Conservation (phyloP, 2,113 vertebrate genomes). For the Camarhynchus parvulus region DNA sequence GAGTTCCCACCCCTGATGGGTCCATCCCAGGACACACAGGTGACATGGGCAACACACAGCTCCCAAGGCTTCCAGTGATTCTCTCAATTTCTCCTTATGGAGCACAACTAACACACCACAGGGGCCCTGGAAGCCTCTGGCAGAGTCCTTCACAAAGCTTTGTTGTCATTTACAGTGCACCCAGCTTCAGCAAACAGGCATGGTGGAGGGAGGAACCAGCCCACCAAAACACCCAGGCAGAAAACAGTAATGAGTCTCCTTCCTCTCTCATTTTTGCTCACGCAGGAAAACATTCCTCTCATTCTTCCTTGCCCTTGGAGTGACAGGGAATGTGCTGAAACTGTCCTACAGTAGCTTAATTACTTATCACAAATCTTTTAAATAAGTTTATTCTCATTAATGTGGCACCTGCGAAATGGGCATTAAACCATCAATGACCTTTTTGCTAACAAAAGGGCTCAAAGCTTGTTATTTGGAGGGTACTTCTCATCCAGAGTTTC, state of each 20-base stretch:
- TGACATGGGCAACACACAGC: not conserved
- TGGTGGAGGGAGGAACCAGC: not conserved
- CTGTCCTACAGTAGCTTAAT: conserved; percentile 13
- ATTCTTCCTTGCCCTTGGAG: conserved; percentile 26
- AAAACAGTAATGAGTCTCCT: not conserved
- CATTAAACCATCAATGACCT: conserved; percentile 46
- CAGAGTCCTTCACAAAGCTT: not conserved
- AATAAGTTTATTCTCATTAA: conserved; percentile 55
- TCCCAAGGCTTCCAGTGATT: not conserved
- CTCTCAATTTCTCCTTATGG: not conserved
- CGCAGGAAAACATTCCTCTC: not conserved
- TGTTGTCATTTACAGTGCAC: not conserved
- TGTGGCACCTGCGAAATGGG: conserved; percentile 18
- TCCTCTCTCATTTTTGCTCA: not conserved
- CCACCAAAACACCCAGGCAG: not conserved
- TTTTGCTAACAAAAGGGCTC: conserved; percentile 22
- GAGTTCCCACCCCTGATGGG: not conserved
- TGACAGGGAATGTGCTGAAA: conserved; percentile 18
- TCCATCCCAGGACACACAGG: not conserved
- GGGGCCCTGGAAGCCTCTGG: not conserved
- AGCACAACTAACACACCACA: not conserved
- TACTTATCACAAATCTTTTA: conserved; percentile 62
- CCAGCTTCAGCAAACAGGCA: not conserved
- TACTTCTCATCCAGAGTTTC: not conserved
- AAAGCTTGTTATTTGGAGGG: not conserved